These are phyloP conservation scores for Apeltes quadracus DNA, from an alignment of 2,113 vertebrate species.

Conservation along the genomic window DNA sequence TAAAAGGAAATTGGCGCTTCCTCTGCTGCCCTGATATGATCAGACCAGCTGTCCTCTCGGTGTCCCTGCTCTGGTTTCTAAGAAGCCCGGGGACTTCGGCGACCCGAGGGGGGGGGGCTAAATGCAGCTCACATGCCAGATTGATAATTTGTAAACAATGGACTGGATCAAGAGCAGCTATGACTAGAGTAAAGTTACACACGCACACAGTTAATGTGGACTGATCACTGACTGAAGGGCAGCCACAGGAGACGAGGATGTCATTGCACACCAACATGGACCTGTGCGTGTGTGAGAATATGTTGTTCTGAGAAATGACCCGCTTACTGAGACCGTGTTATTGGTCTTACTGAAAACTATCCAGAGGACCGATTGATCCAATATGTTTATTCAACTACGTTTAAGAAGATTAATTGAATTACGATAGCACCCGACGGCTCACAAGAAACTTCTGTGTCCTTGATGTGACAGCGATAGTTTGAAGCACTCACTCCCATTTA, in stretches of 20 bases:
- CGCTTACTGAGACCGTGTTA: not conserved
- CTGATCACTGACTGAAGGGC: slow-evolving; percentile 44
- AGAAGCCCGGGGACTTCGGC: slow-evolving; percentile 57
- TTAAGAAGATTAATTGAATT: not conserved
- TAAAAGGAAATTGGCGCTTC: not conserved
- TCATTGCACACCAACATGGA: slow-evolving; percentile 25
- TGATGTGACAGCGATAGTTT: not conserved
- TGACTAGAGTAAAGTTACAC: slow-evolving; percentile 7
- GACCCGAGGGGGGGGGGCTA: slow-evolving; percentile 50
- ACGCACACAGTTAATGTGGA: slow-evolving; percentile 28
- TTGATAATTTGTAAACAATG: slow-evolving; percentile 66
- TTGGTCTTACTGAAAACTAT: not conserved
- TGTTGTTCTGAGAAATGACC: not conserved
- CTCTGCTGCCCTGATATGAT: slow-evolving; percentile 24
- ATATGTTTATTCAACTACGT: not conserved
- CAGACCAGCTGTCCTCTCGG: slow-evolving; percentile 62
- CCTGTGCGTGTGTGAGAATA: slow-evolving; percentile 8
- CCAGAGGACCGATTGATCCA: not conserved
- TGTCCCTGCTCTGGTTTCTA: slow-evolving; percentile 38
- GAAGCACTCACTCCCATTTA: not conserved
- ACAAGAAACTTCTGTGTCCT: not conserved
- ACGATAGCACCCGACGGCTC: not conserved
- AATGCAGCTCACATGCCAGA: slow-evolving; percentile 59
- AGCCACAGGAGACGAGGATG: slow-evolving; percentile 36
- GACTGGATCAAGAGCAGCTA: slow-evolving; percentile 46